phyloP scores from a whole-genome alignment of 2,113 vertebrate genomes.

The Odobenus rosmarus region DNA sequence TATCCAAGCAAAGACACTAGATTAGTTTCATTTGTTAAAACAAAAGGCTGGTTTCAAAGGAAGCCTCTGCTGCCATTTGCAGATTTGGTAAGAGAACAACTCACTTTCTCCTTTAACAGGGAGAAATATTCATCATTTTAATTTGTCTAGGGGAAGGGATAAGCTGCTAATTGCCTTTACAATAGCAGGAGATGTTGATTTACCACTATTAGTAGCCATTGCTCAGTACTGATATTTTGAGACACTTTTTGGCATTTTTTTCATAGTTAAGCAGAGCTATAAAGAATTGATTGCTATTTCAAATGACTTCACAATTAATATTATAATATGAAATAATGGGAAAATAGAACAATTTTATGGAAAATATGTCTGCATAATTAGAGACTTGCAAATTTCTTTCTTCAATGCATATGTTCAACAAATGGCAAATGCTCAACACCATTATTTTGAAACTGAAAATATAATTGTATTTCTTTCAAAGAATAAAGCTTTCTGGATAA shows the following conservation, averaged over 20 bases:
- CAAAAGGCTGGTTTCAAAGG: constrained; percentile 52
- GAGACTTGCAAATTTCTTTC: background rate
- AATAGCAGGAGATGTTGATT: background rate
- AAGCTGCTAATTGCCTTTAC: constrained; percentile 47
- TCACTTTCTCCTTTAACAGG: constrained; percentile 25
- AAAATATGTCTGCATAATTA: background rate
- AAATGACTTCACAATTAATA: constrained; percentile 20
- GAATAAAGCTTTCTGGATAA: background rate
- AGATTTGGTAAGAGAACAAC: constrained; percentile 38
- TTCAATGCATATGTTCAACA: background rate
- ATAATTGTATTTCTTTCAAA: constrained; percentile 26
- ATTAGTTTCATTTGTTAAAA: constrained; percentile 62
- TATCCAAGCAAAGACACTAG: constrained; percentile 35
- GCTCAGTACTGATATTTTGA: background rate
- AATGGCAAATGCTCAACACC: constrained; percentile 8
- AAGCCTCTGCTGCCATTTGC: constrained; percentile 47
- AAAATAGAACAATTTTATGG: background rate
- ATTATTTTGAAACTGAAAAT: background rate
- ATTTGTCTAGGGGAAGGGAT: constrained; percentile 14
- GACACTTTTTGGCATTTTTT: constrained; percentile 36
- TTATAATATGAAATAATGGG: background rate
- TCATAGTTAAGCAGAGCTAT: constrained; percentile 16
- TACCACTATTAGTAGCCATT: constrained; percentile 15
- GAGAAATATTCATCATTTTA: constrained; percentile 47
- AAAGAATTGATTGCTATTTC: constrained; percentile 32